Conservation (phyloP, 2,113 vertebrate species). For the Phrynosoma blainvillii region DNA sequence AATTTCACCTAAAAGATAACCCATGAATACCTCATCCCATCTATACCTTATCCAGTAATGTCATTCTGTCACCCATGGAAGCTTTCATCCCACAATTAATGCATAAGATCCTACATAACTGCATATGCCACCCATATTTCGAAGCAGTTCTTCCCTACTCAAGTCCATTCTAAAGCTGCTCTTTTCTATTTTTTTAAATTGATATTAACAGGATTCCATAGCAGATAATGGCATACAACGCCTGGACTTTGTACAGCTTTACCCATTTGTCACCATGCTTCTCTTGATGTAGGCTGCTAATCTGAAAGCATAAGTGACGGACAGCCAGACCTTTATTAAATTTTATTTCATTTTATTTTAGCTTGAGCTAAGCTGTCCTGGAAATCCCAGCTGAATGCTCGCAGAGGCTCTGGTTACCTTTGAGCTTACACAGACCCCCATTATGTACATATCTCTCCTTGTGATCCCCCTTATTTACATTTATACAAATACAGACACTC, state of each 20-base stretch:
- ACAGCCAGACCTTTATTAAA: background rate
- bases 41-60: too few relatives aligned
- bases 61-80: background rate
- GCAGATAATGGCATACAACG: too few relatives aligned
- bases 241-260: too few relatives aligned
- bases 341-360: too few relatives aligned
- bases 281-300: background rate
- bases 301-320: background rate
- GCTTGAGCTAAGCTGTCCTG: background rate
- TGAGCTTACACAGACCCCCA: background rate
- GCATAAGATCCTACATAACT: too few relatives aligned
- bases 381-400: background rate
- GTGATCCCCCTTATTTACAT: background rate
- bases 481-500: background rate
- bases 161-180: background rate
- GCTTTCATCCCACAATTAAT: background rate
- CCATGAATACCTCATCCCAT: too few relatives aligned
- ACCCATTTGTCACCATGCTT: too few relatives aligned
- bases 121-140: background rate
- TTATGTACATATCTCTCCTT: background rate
- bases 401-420: background rate
- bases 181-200: background rate
- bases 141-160: background rate
- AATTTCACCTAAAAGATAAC: too few relatives aligned
- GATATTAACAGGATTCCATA: too few relatives aligned